Percentiles rank a stretch among this genome's conserved stretches.
These are phyloP conservation scores for Micropoecilia bifurca DNA, from an alignment of 2,797 vertebrate genomes.

Conservation along the genomic window DNA sequence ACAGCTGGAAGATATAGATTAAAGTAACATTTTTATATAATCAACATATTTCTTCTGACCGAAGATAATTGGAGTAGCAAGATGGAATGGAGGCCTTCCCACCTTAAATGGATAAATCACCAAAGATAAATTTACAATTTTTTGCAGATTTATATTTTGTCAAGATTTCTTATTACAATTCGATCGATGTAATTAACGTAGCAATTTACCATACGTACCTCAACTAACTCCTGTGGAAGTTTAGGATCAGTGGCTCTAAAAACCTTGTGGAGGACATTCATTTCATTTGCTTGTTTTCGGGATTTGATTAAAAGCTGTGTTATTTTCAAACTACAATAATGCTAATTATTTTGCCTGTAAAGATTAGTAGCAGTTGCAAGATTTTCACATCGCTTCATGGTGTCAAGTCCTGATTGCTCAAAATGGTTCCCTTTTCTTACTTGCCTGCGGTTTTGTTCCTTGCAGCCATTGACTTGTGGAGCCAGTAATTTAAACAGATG, in stretches of 20 bases:
- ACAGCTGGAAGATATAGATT: not conserved
- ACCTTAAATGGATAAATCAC: not conserved
- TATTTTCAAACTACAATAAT: not conserved
- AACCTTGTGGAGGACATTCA: not conserved
- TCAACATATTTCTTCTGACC: not conserved
- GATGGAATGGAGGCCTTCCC: not conserved
- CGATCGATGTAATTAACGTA: too few species aligned
- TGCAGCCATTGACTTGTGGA: not conserved
- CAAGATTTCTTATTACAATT: too few species aligned
- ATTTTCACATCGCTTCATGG: not conserved
- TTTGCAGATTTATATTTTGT: too few species aligned
- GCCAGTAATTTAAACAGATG: slow-evolving; percentile 3
- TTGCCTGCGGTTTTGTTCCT: not conserved
- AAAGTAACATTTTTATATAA: not conserved
- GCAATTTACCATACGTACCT: not conserved
- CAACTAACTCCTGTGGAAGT: not conserved
- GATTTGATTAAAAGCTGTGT: not conserved
- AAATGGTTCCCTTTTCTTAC: not conserved
- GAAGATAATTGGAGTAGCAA: not conserved
- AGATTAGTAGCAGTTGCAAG: not conserved
- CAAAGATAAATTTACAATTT: not conserved
- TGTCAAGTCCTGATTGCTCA: not conserved
- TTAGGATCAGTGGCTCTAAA: not conserved
- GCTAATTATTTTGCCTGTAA: not conserved
- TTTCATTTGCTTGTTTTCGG: not conserved